Evolutionary conservation across 2,797 vertebrate genomes (phyloP), one percentile per base, ranked within the genome.

Genomic region (Champsocephalus esox): DNA sequence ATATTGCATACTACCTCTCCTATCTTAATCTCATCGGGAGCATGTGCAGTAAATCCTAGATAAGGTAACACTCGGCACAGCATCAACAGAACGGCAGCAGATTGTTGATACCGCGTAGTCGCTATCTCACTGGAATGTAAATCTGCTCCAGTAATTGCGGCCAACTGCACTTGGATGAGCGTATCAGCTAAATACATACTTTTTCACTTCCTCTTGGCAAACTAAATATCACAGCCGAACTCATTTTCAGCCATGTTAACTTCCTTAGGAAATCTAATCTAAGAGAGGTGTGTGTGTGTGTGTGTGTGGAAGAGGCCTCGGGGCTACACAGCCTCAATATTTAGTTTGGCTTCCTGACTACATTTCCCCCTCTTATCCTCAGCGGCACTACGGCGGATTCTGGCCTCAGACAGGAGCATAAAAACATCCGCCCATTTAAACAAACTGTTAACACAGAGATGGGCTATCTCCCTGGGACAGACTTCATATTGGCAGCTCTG

Each of bases 381-480:
- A 78, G 83, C 86, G 87, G 87, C 88, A 87, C 87, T 58, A 83
- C 44, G 80, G 83, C 90, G 87, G 87, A 87, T 79, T 77, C 87
- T 86, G 88, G 90, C 87, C 81, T 82, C 75, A 45, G 84, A 90
- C 87, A 77, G 81, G 80, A 91, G 86, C 82, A 88, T 89, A 87
- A 91, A 91, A 93, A 92, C 91, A 92, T 92, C 89, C 87, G 77
- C 87, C 87, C 89, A 87, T 92, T 93, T 88, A 90, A 91, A 92
- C 87, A 90, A 90, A 91, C 87, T 92, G 89, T 92, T 92, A 90
- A 92, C 85, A 92, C 89, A 87, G 85, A 88, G 86, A 92, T 87
- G 89, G 81, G 66, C 84, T 91, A 79, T 90, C 85, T 92, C 63
- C 21, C 80, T 60, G 79, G 67, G 74, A 72, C 90, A 91, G 91